Percentiles rank a stretch among this genome's conserved stretches.
These are phyloP conservation scores for Ichneumoninae sp. DNA, from an alignment of 2,888 invertebrate species.

Conservation along the genomic window DNA sequence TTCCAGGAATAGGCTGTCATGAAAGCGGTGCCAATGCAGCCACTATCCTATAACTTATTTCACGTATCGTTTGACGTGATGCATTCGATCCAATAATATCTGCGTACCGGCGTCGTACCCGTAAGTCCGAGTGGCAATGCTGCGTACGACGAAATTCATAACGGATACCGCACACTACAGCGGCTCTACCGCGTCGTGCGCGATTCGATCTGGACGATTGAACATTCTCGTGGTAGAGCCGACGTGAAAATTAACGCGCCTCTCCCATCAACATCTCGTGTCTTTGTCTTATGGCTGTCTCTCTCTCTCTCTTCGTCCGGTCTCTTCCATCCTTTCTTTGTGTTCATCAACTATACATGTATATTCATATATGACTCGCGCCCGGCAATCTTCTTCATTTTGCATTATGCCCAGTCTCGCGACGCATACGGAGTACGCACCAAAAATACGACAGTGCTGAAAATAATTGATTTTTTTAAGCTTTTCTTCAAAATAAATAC, in stretches of 20 bases:
- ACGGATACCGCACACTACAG: constrained; percentile 68
- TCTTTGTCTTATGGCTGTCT: constrained; percentile 51
- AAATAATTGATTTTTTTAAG: not conserved
- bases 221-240: constrained; percentile 73
- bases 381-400: constrained; percentile 9
- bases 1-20: constrained; percentile 84
- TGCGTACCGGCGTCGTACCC: constrained; percentile 70
- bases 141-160: constrained; percentile 77
- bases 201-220: constrained; percentile 81
- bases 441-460: not conserved
- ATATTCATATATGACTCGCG: constrained; percentile 38
- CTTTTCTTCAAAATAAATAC: not conserved
- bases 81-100: constrained; percentile 85
- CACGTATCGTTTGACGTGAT: constrained; percentile 85
- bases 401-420: constrained; percentile 4
- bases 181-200: constrained; percentile 68
- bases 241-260: constrained; percentile 65
- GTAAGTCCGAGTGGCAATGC: constrained; percentile 47
- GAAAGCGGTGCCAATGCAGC: constrained; percentile 84
- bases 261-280: constrained; percentile 61
- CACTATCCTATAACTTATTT: constrained; percentile 85
- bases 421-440: not conserved
- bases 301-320: constrained; percentile 10
- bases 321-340: constrained; percentile 26
- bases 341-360: constrained; percentile 26